phyloP scores from a whole-genome alignment of 92 coral and sea anemone genomes.

The Epizoanthus ramosus region DNA sequence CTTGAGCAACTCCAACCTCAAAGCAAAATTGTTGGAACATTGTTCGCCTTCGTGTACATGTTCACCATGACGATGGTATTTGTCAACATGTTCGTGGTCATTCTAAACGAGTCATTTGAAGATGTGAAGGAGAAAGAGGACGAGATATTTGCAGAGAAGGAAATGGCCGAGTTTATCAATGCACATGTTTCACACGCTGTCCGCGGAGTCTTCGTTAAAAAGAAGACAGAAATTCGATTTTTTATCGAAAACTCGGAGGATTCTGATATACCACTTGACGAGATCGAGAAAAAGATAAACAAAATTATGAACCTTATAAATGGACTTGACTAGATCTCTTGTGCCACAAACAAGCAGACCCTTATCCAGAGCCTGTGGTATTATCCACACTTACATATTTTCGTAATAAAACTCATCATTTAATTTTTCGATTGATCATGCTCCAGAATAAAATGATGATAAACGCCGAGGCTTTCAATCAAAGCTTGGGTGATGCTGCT shows the following conservation, averaged over 20 bases:
- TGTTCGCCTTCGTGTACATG: constrained; percentile 18
- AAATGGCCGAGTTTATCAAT: constrained; percentile 21
- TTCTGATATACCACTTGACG: neutral
- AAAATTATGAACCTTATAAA: neutral
- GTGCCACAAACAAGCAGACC: no score
- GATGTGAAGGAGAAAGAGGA: constrained; percentile 18
- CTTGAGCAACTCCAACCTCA: constrained; percentile 9
- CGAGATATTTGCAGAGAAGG: constrained; percentile 1
- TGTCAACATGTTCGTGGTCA: constrained; percentile 50
- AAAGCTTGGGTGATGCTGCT: no score
- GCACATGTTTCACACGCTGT: neutral
- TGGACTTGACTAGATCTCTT: neutral
- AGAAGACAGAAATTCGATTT: neutral
- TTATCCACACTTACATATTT: no score
- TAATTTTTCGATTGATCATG: no score
- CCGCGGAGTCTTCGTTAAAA: neutral
- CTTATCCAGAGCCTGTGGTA: no score
- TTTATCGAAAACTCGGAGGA: neutral
- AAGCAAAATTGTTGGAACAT: neutral
- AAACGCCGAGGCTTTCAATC: no score
- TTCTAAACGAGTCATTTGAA: constrained; percentile 42
- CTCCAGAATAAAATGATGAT: no score
- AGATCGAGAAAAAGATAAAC: neutral
- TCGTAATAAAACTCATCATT: no score
- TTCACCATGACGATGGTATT: constrained; percentile 25